Base-by-base conservation (phyloP, 2,797 vertebrate genomes). In the Tapirus indicus region DNA sequence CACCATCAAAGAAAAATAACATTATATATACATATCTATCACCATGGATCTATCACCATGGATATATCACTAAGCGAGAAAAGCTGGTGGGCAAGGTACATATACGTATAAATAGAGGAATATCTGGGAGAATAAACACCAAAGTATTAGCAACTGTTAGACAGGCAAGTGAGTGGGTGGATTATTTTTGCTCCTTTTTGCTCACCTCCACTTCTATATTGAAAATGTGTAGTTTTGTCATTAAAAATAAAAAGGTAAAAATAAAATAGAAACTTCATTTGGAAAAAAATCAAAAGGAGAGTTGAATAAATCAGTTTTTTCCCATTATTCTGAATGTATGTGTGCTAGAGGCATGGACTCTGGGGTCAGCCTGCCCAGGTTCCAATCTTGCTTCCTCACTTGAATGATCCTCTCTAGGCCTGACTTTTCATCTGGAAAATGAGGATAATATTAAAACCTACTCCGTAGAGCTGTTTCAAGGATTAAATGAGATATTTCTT, bases 221-320 rank as follows among this genome's bases (percentile, higher is more conserved):
- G 69, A 89, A 96, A 94, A 85, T 78, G 52, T 47, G 21, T 75
- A 69, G 69, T 88, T 96, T 95, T 47, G 5, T 75, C 96, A 93
- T 96, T 97, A 93, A 85, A 94, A 88, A 80, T 66, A 83, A 69
- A 96, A 92, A 83, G 13, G 49, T 79, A 90, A 91, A 94, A 95
- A 94, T 93, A 91, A 95, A 86, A 88, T 4, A 79, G 68, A 82
- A 91, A 87, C 41, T 87, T 94, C 47, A 44, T 86, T 90, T 80
- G 93, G 56, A 47, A 96, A 86, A 96, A 79, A 93, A 62, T 56
- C 25, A 44, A 93, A 94, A 86, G 35, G 25, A 80, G 17, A 13
- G 7, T 41, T 80, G 27, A 80, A 23, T 64, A 71, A 90, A 27
- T 90, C 27, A 41, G 7, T 77, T 89, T 82, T 52, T 23, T 11